Conservation (phyloP, 2,113 vertebrate genomes). For the Salminus brasiliensis region DNA sequence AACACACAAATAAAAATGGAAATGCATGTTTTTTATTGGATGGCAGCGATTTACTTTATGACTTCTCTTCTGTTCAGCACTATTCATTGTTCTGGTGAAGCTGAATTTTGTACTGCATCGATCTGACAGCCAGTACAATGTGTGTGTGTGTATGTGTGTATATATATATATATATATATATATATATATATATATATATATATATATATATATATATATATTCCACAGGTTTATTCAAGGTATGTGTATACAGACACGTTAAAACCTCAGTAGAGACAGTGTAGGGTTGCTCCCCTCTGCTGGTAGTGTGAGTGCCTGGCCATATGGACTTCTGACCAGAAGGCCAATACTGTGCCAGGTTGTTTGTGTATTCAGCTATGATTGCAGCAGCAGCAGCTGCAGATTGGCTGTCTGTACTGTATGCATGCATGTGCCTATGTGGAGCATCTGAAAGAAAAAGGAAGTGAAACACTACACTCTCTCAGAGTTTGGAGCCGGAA, state of each 20-base stretch:
- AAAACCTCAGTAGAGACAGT: constrained; percentile 8
- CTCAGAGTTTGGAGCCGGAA: too few relatives aligned
- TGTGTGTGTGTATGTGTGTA: neutral
- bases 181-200: too few relatives aligned
- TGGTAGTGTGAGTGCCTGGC: constrained; percentile 68
- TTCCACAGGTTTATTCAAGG: neutral
- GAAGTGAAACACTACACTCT: too few relatives aligned
- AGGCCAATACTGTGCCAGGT: neutral
- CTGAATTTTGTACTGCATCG: neutral
- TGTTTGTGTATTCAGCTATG: neutral
- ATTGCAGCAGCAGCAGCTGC: neutral
- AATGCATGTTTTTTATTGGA: too few relatives aligned
- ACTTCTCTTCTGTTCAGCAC: neutral
- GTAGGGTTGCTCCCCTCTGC: constrained; percentile 61
- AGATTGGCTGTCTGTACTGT: too few relatives aligned
- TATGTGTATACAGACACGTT: neutral
- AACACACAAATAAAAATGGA: too few relatives aligned
- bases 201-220: too few relatives aligned
- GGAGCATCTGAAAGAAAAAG: too few relatives aligned
- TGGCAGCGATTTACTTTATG: too few relatives aligned
- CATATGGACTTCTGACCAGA: constrained; percentile 63
- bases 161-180: too few relatives aligned
- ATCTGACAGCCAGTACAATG: neutral
- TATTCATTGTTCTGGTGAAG: neutral
- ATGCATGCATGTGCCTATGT: too few relatives aligned